Conservation (phyloP, 2,113 vertebrate species). For the Mungos mungo region DNA sequence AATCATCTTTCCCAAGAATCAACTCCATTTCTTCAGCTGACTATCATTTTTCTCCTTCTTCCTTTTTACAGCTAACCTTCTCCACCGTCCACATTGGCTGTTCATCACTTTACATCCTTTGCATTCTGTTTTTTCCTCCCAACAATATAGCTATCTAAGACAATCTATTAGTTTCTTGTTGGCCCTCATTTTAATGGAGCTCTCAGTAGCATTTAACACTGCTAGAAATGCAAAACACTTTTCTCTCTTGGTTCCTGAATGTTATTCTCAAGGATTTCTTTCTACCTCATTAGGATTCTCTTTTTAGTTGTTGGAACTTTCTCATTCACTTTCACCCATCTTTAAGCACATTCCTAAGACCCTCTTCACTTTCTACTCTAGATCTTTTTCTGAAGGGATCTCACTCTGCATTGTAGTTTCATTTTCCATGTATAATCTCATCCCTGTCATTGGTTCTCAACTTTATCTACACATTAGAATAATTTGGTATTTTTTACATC, state of each 20-base stretch:
- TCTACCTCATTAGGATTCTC: background rate
- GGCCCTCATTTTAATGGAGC: background rate
- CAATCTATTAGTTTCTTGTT: background rate
- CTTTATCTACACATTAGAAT: background rate
- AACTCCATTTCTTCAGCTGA: background rate
- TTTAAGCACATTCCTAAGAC: background rate
- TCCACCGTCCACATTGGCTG: fast-evolving
- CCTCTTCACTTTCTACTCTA: background rate
- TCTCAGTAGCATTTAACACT: too few relatives aligned
- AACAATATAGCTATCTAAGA: background rate
- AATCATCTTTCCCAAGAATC: background rate
- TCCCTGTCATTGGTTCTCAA: background rate
- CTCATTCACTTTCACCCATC: background rate
- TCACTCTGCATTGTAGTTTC: background rate
- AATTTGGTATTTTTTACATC: background rate
- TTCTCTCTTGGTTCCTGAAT: background rate
- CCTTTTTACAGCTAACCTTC: background rate
- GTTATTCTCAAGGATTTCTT: background rate
- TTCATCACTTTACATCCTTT: background rate
- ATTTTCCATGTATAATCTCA: background rate
- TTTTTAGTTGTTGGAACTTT: background rate
- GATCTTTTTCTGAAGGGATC: background rate
- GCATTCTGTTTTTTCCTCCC: background rate
- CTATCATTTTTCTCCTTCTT: background rate
- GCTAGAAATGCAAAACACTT: background rate